Conservation (phyloP, 2,113 vertebrate species). For the Pagrus major region DNA sequence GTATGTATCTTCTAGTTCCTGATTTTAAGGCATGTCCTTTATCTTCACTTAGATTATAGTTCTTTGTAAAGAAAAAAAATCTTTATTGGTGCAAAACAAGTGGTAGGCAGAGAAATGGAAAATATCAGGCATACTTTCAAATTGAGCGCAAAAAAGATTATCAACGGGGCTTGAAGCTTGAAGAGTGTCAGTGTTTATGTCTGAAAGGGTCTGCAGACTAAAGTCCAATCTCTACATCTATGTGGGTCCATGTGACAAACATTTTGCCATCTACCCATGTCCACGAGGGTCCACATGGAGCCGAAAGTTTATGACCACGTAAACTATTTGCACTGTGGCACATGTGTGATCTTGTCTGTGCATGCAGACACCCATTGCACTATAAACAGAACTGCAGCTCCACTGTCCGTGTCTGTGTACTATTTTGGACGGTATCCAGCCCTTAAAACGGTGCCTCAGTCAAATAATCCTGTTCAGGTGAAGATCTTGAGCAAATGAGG, state of each 20-base stretch:
- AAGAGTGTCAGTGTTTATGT: background rate
- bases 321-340: background rate
- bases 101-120: background rate
- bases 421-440: background rate
- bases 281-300: background rate
- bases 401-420: background rate
- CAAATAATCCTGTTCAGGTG: background rate
- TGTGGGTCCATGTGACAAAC: background rate
- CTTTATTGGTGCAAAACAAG: background rate
- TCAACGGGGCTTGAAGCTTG: background rate
- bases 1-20: background rate
- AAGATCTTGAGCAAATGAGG: background rate
- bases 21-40: background rate
- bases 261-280: background rate
- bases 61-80: background rate
- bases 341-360: conserved; percentile 4
- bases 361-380: background rate
- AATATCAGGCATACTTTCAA: background rate
- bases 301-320: background rate
- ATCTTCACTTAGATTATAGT: background rate
- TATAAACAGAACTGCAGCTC: background rate
- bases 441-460: background rate
- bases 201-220: background rate
- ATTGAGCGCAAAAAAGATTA: background rate
- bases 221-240: background rate